A percentile compares a stretch with the other conserved stretches of the same genome.
phyloP scores from a whole-genome alignment of 2,113 vertebrate genomes.

The Tetrao urogallus region DNA sequence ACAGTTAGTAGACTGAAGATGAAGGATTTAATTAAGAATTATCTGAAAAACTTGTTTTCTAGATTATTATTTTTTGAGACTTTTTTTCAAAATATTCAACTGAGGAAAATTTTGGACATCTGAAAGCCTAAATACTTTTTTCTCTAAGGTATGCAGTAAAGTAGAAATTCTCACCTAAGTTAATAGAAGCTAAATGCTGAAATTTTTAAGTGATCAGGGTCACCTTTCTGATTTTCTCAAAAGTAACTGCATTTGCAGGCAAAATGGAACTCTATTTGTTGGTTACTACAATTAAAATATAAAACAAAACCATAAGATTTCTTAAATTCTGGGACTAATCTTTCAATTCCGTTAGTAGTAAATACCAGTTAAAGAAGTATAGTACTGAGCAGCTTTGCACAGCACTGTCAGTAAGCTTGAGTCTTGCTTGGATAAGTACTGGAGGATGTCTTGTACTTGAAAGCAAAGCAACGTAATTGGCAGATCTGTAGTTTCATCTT shows the following conservation, averaged over 20 bases:
- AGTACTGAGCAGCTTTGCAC: neutral
- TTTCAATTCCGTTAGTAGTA: constrained; percentile 18
- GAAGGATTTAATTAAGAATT: neutral
- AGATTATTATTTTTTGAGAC: neutral
- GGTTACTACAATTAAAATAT: neutral
- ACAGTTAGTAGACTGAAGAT: neutral
- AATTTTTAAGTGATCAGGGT: neutral
- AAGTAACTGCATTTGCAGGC: neutral
- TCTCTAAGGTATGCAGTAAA: neutral
- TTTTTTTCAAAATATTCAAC: neutral
- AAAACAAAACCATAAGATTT: neutral
- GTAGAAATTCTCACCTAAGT: neutral
- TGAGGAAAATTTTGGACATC: neutral
- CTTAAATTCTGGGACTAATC: constrained; percentile 17
- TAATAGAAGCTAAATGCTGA: neutral
- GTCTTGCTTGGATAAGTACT: constrained; percentile 18
- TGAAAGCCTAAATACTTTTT: neutral
- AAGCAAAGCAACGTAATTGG: neutral
- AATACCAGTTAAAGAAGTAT: constrained; percentile 16
- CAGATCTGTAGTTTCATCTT: neutral
- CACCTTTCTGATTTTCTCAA: neutral
- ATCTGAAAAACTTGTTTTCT: neutral
- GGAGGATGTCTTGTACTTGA: neutral
- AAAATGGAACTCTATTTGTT: neutral
- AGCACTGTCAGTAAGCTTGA: neutral